Conservation (phyloP, 2,113 vertebrate genomes). For the Ondatra zibethicus region DNA sequence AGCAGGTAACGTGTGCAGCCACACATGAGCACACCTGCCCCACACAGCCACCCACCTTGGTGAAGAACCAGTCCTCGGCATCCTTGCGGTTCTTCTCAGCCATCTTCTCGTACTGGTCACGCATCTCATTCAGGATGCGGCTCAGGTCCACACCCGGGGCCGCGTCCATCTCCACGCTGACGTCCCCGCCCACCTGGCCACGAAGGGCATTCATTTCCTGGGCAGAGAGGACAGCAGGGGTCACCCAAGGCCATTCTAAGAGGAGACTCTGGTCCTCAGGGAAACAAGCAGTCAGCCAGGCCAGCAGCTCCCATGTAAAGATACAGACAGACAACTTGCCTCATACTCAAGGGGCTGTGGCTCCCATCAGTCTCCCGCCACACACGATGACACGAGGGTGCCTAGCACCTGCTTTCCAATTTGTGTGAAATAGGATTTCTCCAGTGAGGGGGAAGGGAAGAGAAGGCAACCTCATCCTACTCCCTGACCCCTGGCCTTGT, state of each 20-base stretch:
- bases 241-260: constrained; percentile 49
- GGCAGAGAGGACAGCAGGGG: constrained; percentile 60
- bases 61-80: constrained; percentile 86
- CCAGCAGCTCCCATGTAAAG: not conserved
- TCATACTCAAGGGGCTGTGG: not conserved
- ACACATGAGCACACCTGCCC: not conserved
- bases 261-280: not conserved
- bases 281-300: not conserved
- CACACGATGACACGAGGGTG: fast-evolving
- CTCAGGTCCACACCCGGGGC: constrained; percentile 85
- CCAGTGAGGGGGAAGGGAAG: fast-evolving
- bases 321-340: not conserved
- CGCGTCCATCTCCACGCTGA: constrained; percentile 86
- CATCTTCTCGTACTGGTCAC: constrained; percentile 87
- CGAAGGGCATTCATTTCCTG: constrained; percentile 79
- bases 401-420: not conserved
- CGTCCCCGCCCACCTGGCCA: constrained; percentile 85
- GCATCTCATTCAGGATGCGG: constrained; percentile 85
- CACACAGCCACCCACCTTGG: constrained; percentile 77
- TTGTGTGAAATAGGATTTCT: not conserved
- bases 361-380: not conserved
- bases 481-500: not conserved
- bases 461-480: too few relatives aligned
- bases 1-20: not conserved
- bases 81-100: constrained; percentile 88